Evolutionary conservation across 1,140 invertebrate genomes (phyloP).

Genomic region (Cherax destructor): DNA sequence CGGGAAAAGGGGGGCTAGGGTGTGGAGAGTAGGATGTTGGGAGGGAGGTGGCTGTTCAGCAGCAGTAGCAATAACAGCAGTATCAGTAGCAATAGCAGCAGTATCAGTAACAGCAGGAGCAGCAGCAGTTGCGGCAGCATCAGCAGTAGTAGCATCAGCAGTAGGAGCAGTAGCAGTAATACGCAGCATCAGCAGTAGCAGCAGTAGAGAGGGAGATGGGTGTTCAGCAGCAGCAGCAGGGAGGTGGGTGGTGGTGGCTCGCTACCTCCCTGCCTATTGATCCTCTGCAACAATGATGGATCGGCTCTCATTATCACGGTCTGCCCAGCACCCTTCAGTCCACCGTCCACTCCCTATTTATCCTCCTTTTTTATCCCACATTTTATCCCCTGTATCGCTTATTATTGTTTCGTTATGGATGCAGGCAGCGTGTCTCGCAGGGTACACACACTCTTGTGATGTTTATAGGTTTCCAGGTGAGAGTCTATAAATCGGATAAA

Average conservation of each 20-base stretch:
- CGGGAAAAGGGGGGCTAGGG: not conserved
- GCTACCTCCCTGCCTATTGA: constrained; percentile 59
- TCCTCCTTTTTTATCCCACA: constrained; percentile 32
- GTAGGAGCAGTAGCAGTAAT: too few species aligned
- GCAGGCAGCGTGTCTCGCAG: too few species aligned
- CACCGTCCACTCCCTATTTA: constrained; percentile 56
- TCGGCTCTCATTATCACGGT: constrained; percentile 63
- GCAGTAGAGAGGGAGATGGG: not conserved
- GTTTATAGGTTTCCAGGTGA: not conserved
- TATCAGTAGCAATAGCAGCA: not conserved
- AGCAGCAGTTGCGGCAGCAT: too few species aligned
- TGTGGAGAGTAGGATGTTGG: not conserved
- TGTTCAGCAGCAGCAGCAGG: not conserved
- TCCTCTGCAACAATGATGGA: constrained; percentile 64
- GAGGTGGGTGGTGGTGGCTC: constrained; percentile 31
- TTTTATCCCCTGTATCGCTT: constrained; percentile 39
- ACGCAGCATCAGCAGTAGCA: not conserved
- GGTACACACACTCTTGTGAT: not conserved
- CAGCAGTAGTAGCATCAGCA: too few species aligned
- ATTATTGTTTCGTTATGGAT: not conserved
- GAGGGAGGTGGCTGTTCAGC: not conserved
- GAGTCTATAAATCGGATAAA: constrained; percentile 19
- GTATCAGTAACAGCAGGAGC: not conserved
- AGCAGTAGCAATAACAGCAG: too few species aligned
- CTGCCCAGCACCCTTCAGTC: constrained; percentile 60